Conservation (phyloP, 2,113 vertebrate species). For the Leucosticte australis region DNA sequence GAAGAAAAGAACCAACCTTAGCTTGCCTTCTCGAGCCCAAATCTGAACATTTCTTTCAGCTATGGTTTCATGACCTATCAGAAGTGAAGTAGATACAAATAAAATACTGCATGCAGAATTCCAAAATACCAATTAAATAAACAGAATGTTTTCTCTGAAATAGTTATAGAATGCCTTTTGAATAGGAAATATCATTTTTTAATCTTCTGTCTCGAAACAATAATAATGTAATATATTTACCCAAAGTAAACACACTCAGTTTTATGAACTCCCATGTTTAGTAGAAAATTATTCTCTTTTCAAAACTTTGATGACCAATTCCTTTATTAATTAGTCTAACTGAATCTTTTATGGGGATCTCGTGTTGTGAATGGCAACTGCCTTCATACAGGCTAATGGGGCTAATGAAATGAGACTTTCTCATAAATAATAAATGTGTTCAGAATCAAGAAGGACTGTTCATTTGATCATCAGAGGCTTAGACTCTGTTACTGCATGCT, state of each 20-base stretch:
- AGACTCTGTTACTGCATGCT: neutral
- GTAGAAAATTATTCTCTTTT: neutral
- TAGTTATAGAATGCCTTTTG: neutral
- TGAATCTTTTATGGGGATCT: conserved; percentile 6
- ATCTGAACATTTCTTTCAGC: neutral
- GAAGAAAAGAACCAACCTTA: neutral
- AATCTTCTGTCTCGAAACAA: neutral
- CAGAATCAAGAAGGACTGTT: neutral
- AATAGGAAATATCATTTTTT: neutral
- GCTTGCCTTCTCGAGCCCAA: neutral
- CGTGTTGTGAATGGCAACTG: neutral
- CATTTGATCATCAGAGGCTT: conserved; percentile 19
- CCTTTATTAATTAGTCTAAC: neutral
- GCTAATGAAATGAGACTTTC: conserved; percentile 31
- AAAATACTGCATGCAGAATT: neutral
- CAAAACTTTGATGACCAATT: neutral
- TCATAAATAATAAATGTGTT: conserved; percentile 68
- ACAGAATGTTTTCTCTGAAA: neutral
- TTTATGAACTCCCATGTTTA: neutral
- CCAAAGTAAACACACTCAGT: neutral
- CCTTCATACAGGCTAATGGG: neutral
- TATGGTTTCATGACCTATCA: neutral
- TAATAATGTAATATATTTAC: neutral
- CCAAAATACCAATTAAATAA: neutral
- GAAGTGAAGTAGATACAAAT: neutral